Percentiles rank a stretch among this genome's conserved stretches.
phyloP scores from a whole-genome alignment of 2,113 vertebrate genomes.

The Antechinus flavipes region DNA sequence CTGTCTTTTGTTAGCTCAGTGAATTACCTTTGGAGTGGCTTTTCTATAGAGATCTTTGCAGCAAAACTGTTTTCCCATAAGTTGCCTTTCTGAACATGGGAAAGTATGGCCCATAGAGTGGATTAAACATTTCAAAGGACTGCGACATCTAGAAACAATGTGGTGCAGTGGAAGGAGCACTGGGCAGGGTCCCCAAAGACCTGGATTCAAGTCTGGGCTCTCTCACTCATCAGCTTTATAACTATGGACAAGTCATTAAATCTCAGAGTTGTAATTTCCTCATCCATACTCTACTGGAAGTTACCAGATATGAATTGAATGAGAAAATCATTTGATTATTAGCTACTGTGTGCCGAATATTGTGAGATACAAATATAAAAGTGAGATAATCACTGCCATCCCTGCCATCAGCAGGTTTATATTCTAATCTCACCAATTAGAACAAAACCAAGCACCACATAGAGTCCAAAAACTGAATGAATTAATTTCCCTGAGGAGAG shows the following conservation, averaged over 20 bases:
- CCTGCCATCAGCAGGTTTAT: background rate
- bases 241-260: background rate
- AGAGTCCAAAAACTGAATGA: background rate
- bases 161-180: background rate
- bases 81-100: background rate
- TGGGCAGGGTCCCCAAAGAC: background rate
- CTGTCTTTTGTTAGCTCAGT: background rate
- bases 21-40: background rate
- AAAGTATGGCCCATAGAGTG: background rate
- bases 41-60: background rate
- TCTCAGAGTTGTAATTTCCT: background rate
- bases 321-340: background rate
- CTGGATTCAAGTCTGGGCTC: background rate
- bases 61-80: background rate
- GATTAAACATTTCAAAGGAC: background rate
- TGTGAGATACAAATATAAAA: background rate
- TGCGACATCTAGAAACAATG: background rate
- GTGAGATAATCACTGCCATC: background rate
- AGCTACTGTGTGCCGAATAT: background rate
- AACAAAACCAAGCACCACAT: background rate
- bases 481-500: background rate
- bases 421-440: background rate
- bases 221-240: background rate
- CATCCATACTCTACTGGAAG: background rate
- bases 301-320: background rate